phyloP scores from a whole-genome alignment of 2,888 invertebrate species.

The Pristionchus mayeri region DNA sequence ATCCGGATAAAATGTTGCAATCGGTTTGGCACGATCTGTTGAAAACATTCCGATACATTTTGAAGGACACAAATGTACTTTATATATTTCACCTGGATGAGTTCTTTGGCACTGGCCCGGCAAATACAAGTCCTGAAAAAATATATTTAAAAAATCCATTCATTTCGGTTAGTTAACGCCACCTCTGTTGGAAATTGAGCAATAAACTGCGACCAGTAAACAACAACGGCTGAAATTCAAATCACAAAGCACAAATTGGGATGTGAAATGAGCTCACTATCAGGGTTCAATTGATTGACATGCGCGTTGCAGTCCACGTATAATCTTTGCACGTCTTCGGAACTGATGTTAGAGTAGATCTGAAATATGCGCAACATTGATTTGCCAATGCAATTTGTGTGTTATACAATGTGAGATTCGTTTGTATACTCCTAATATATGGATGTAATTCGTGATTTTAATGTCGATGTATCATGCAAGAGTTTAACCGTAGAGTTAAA shows the following conservation, averaged over 20 bases:
- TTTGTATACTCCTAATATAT: too few relatives aligned
- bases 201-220: background rate
- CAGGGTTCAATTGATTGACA: background rate
- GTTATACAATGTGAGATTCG: too few relatives aligned
- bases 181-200: background rate
- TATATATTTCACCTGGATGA: background rate
- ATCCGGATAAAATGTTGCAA: background rate
- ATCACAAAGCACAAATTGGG: background rate
- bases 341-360: background rate
- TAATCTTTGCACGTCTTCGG: background rate
- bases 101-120: background rate
- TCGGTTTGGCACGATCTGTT: background rate
- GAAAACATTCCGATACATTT: background rate
- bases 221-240: background rate
- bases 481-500: too few relatives aligned
- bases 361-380: background rate
- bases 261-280: background rate
- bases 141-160: background rate
- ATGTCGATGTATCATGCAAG: too few relatives aligned
- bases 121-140: background rate
- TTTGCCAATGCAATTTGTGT: background rate
- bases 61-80: background rate
- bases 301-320: background rate
- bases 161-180: background rate
- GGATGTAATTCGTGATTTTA: too few relatives aligned